phyloP scores from a whole-genome alignment of 1,140 invertebrate species.

The Drosophila saltans region DNA sequence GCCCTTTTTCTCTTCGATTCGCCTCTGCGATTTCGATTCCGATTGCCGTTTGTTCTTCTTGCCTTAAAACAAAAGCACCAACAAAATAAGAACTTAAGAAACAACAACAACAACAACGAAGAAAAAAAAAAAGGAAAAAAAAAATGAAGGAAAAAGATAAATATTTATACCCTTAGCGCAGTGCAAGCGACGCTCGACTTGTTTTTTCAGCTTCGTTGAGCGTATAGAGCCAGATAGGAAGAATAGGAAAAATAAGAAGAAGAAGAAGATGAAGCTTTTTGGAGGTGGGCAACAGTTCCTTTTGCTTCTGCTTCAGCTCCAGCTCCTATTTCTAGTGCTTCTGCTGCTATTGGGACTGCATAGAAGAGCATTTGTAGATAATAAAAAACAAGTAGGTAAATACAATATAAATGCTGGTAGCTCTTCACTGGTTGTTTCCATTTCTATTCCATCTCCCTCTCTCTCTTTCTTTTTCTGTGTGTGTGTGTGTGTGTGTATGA shows the following conservation, averaged over 20 bases:
- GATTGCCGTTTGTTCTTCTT: constrained; percentile 47
- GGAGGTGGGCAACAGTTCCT: constrained; percentile 17
- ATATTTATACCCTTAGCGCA: constrained; percentile 79
- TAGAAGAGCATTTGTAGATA: constrained; percentile 76
- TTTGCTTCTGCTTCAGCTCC: background rate
- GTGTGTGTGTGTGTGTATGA: background rate
- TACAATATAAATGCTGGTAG: constrained; percentile 82
- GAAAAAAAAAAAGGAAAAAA: constrained; percentile 32
- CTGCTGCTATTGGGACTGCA: constrained; percentile 4
- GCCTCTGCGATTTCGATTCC: constrained; percentile 55
- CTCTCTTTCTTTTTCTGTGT: background rate
- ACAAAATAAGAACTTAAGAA: constrained; percentile 25
- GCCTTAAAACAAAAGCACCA: constrained; percentile 73
- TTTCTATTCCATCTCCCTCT: constrained; percentile 21
- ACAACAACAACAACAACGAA: constrained; percentile 35
- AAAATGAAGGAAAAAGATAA: constrained; percentile 64
- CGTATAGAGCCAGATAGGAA: constrained; percentile 62
- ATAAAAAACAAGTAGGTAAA: constrained; percentile 82
- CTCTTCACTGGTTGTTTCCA: constrained; percentile 14
- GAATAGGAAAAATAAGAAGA: constrained; percentile 3
- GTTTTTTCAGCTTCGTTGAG: constrained; percentile 81
- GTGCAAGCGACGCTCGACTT: constrained; percentile 80
- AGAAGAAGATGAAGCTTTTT: constrained; percentile 8
- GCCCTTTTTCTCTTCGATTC: constrained; percentile 33
- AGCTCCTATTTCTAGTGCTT: background rate